Conservation (phyloP, 2,797 vertebrate species). For the Cyprinella venusta region DNA sequence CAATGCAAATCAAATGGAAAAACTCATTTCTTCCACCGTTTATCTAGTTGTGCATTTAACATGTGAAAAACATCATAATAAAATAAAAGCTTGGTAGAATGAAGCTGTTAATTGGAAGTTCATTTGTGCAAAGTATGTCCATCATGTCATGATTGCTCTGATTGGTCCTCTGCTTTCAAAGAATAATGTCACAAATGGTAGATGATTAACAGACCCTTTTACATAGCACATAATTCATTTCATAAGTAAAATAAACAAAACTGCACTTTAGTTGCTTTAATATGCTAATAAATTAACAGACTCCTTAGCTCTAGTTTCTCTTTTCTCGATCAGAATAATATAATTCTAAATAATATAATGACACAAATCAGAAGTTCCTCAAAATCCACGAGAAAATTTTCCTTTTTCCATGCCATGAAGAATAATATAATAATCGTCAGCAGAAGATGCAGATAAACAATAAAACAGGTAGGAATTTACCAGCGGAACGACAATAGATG, state of each 20-base stretch:
- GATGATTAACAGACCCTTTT: slow-evolving; percentile 68
- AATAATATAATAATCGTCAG: slow-evolving; percentile 1
- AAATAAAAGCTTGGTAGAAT: slow-evolving; percentile 64
- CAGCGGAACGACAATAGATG: slow-evolving; percentile 19
- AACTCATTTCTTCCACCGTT: slow-evolving; percentile 35
- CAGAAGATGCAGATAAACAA: slow-evolving; percentile 31
- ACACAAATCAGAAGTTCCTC: not conserved
- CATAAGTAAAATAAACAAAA: slow-evolving; percentile 63
- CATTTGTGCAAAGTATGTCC: slow-evolving; percentile 72
- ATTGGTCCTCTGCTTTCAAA: slow-evolving; percentile 71
- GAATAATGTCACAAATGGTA: slow-evolving; percentile 70
- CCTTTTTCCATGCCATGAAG: not conserved
- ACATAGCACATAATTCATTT: slow-evolving; percentile 71
- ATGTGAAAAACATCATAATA: slow-evolving; percentile 54
- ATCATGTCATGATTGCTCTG: slow-evolving; percentile 70
- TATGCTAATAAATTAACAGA: not conserved
- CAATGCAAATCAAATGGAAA: slow-evolving; percentile 1
- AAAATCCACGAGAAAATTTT: too few relatives aligned
- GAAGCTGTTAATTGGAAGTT: slow-evolving; percentile 75
- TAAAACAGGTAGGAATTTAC: slow-evolving; percentile 3
- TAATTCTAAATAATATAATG: not conserved
- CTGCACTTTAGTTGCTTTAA: slow-evolving; percentile 58
- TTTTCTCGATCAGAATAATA: not conserved
- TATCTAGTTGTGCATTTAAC: slow-evolving; percentile 56
- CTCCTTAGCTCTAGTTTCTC: not conserved